Evolutionary conservation across 2,797 vertebrate species (phyloP), one percentile per base, ranked within the genome.

Genomic region (Calcarius lapponicus): DNA sequence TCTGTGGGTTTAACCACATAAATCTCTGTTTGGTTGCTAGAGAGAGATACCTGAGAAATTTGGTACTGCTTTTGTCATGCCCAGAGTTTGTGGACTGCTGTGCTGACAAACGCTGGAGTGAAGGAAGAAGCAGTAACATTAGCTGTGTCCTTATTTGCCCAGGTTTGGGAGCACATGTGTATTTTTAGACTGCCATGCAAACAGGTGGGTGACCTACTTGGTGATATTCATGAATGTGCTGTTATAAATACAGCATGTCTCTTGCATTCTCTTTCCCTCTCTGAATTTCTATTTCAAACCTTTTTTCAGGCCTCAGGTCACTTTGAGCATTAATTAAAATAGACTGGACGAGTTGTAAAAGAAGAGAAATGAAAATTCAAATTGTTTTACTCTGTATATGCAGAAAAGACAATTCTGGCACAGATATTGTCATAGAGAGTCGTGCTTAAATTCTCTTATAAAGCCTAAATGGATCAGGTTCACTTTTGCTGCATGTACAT

Each of bases 81-180:
- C 57, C 61, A 83, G 81, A 74, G 47, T 91, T 88, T 80, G 80
- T 65, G 58, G 51, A 93, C 87, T 88, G 57, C 64, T 97, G 54
- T 92, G 88, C 58, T 25, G 34, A 88, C 38, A 95, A 95, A 80
- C 73, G 28, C 60, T 95, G 81, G 34, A 53, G 47, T 90, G 96
- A 97, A 94, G 93, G 85, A 96, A 96, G 90, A 95, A 95, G 34
- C 58, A 84, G 34, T 83, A 88, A 66, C 58, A 91, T 92, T 94
- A 96, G 67, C 87, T 78, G 47, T 91, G 31, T 92, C 76, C 83
- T 88, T 92, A 60, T 72, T 81, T 92, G 19, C 48, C 64, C 48
- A 75, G 19, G 29, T 90, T 82, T 88, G 26, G 56, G 16, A 87
- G 20, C 29, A 56, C 1, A 1, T 64, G 47, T 50, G 11, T 65